Evolutionary conservation across 2,113 vertebrate genomes (phyloP).

Genomic region (Excalfactoria chinensis): DNA sequence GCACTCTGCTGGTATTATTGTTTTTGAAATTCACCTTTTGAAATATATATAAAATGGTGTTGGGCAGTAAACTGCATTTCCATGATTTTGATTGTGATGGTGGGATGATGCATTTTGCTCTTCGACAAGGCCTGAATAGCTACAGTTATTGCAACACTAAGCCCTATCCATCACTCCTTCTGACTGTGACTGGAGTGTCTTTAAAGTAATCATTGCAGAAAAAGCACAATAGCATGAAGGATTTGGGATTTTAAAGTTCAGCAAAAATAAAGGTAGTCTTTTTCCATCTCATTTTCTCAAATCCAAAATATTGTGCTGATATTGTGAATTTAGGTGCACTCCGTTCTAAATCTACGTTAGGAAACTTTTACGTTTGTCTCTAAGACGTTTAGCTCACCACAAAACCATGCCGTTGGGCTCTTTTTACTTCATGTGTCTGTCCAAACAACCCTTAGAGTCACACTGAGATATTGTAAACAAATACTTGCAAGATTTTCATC

Average conservation of each 20-base stretch:
- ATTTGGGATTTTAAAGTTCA: not conserved
- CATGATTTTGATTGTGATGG: not conserved
- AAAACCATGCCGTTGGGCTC: not conserved
- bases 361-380: not conserved
- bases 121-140: not conserved
- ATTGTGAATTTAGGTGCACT: not conserved
- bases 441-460: not conserved
- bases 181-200: not conserved
- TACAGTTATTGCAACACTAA: not conserved
- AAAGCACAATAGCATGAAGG: not conserved
- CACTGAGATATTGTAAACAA: not conserved
- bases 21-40: not conserved
- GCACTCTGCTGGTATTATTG: not conserved
- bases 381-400: not conserved
- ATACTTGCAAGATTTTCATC: not conserved
- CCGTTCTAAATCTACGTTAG: not conserved
- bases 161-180: not conserved
- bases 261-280: not conserved
- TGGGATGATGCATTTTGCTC: not conserved
- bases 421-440: not conserved
- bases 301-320: slow-evolving; percentile 1
- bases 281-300: not conserved
- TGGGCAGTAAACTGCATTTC: not conserved
- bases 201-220: not conserved
- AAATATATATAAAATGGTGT: not conserved